Base-by-base conservation (phyloP, 2,113 vertebrate species). In the Alaudala cheleensis region DNA sequence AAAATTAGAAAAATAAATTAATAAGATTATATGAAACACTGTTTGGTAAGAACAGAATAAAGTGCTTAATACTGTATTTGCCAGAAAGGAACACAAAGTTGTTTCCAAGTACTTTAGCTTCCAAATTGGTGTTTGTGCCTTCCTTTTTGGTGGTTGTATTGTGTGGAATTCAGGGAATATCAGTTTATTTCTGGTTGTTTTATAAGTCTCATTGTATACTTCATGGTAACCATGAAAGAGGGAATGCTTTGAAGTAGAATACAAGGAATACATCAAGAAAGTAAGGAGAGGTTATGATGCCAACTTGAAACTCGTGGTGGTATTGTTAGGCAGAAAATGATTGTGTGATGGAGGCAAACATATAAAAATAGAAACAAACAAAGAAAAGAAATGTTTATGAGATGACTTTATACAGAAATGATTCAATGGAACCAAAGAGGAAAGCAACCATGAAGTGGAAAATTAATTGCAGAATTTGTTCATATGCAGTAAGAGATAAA, bases 51-150 rank as follows among this genome's bases (percentile, higher is more conserved):
- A 94, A 76, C 10, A 80, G 37, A 82, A 61, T 24, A 61, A 82
- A 85, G 47, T 28, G 12, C 50, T 94, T 93, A 96, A 88, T 94
- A 90, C 81, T 90, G 81, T 80, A 82, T 94, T 95, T 76, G n/a
- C 12, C 70, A 91, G 15, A 93, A 90, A 94, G 85, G 88, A 94
- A 92, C 11, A 49, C 44, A 53, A 53, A 5, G 2, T 0, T 62
- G 81, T 74, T 72, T 50, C 42, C 31, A 76, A 64, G 11, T 39
- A 82, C 24, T 84, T 93, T 40, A n/a, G 51, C 45, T 77, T 88
- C 34, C 50, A 65, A 57, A 82, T 45, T 45, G 11, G 14, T 85
- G 33, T 5, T 23, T 80, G 12, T 47, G 39, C 47, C 22, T 42
- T 86, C 12, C 22, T 73, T 78, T 66, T 56, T 14, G 14, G 26